A percentile compares a stretch with the other conserved stretches of the same genome.
phyloP scores from a whole-genome alignment of 2,888 invertebrate species.

The Dichetophora obliterata region DNA sequence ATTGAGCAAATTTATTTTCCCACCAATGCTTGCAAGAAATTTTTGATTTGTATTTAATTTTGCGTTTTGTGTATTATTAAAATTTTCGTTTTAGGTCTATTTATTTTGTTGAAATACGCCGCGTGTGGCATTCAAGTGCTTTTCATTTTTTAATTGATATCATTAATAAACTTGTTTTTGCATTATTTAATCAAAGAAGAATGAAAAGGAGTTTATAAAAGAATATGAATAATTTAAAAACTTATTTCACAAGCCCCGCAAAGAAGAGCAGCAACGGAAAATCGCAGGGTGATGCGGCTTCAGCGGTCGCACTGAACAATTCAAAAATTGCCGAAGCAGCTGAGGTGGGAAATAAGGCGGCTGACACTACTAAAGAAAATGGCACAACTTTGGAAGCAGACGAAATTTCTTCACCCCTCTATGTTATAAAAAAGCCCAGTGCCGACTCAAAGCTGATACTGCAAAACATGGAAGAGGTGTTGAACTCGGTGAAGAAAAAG shows the following conservation, averaged over 20 bases:
- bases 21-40: neutral
- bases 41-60: neutral
- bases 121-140: neutral
- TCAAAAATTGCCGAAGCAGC: neutral
- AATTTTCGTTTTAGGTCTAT: slow-evolving; percentile 26
- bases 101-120: slow-evolving; percentile 14
- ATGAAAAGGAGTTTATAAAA: slow-evolving; percentile 42
- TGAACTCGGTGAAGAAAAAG: slow-evolving; percentile 67
- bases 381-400: neutral
- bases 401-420: slow-evolving; percentile 45
- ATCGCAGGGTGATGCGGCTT: slow-evolving; percentile 36
- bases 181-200: slow-evolving; percentile 7
- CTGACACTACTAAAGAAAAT: slow-evolving; percentile 48
- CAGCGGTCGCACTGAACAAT: neutral
- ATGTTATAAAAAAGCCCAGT: slow-evolving; percentile 61
- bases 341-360: slow-evolving; percentile 49
- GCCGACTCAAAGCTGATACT: slow-evolving; percentile 65
- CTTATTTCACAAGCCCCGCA: slow-evolving; percentile 58
- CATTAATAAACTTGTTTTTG: slow-evolving; percentile 1
- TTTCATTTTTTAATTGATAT: neutral
- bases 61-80: neutral
- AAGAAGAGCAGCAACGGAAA: slow-evolving; percentile 38
- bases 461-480: slow-evolving; percentile 68
- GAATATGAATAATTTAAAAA: slow-evolving; percentile 60
- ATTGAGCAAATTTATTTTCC: neutral